phyloP scores from a whole-genome alignment of 2,888 invertebrate species.

The Eilema depressum region DNA sequence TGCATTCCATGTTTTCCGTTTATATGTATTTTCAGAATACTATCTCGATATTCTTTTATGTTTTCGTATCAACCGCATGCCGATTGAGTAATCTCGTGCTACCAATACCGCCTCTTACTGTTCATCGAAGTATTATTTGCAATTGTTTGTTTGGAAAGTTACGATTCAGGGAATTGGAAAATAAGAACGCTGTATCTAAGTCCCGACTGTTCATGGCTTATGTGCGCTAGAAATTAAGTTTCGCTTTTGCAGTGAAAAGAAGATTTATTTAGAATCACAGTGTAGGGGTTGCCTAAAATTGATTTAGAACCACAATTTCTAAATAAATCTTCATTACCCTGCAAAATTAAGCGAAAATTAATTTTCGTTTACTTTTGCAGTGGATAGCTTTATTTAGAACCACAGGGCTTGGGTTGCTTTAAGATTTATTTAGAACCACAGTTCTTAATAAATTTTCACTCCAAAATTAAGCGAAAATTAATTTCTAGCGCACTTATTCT shows the following conservation, averaged over 20 bases:
- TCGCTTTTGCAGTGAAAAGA: background rate
- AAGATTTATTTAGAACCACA: too few species aligned
- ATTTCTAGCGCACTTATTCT: too few species aligned
- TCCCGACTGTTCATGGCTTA: background rate
- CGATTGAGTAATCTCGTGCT: conserved; percentile 16
- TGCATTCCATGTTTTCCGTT: background rate
- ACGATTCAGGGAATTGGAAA: conserved; percentile 12
- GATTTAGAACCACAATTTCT: too few species aligned
- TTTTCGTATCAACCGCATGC: conserved; percentile 16
- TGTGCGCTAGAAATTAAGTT: background rate
- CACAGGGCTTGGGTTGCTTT: too few species aligned
- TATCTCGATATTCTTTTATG: conserved; percentile 32
- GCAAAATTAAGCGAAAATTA: too few species aligned
- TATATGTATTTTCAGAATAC: conserved; percentile 23
- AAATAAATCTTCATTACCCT: too few species aligned
- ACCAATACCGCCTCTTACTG: conserved; percentile 13
- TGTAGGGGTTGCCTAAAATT: too few species aligned
- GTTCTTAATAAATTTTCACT: too few species aligned
- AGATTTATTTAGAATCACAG: too few species aligned
- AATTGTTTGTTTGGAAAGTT: conserved; percentile 26
- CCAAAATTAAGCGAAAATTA: too few species aligned
- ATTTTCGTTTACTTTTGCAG: too few species aligned
- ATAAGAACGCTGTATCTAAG: conserved; percentile 1
- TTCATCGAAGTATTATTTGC: conserved; percentile 37
- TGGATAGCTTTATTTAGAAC: too few species aligned